Evolutionary conservation across 2,888 invertebrate genomes (phyloP), one percentile per base, ranked within the genome.

Genomic region (Homarus gammarus): DNA sequence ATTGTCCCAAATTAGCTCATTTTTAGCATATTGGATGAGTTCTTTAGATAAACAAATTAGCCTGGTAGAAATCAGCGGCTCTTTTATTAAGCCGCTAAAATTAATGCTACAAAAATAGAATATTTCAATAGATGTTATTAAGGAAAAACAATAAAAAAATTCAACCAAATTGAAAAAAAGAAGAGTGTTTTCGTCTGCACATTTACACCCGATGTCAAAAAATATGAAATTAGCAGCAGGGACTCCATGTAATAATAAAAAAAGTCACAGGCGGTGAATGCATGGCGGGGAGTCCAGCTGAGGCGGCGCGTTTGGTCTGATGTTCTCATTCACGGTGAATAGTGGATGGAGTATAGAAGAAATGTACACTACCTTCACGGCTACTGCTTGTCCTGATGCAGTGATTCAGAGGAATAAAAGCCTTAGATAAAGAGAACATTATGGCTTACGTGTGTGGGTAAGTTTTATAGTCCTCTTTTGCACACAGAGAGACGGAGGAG

Each of bases 41-140:
- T 75, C 84, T 27, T 56, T 73, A 68, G 73, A 33, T 75, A 84
- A 73, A 56, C 84, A 84, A 84, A 84, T 84, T 84, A 75, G 73
- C 27, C 61, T n/a, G 70, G 82, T 64, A 38, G 68, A 82, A 82
- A 82, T 61, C 56, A 64, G 72, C 27, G 83, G 75, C 73, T 56
- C 56, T 84, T 84, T 27, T 38, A 73, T 10, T 10, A n/a, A n/a
- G 44, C 49, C 75, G 6, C 44, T n/a, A 75, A 75, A 75, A 77
- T 77, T 49, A 44, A 22, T 31, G n/a, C 31, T 44, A 68, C 18
- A 82, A 68, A 81, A 82, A 44, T 36, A 36, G 51, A 44, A 44
- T 44, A 68, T 82, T 68, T 84, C 51, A 84, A 73, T 84, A 75
- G n/a, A 51, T 56, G 56, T 84, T 73, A 49, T 75, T 75, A 56